A percentile compares a stretch with the other conserved stretches of the same genome.
Evolutionary conservation across 35 echinoderm and acorn worm genomes (phyloP).

Genomic region (Strongylocentrotus purpuratus): DNA sequence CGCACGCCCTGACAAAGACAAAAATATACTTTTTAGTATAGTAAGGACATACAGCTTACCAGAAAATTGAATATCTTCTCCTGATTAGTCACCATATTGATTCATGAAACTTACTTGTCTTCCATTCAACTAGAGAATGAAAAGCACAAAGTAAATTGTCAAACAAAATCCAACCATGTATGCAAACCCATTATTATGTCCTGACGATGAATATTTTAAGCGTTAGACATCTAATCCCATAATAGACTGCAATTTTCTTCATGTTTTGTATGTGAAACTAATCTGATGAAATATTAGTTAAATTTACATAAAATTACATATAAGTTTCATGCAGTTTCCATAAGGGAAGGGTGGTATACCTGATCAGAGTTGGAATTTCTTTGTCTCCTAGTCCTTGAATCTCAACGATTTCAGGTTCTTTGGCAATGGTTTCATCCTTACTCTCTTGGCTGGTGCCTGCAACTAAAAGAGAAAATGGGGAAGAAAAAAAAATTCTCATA

Average conservation of each 20-base stretch:
- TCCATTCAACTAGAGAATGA: no score
- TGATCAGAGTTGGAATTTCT: slow-evolving; percentile 74
- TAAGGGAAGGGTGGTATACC: slow-evolving; percentile 48
- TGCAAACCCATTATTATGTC: background rate
- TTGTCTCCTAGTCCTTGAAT: slow-evolving; percentile 76
- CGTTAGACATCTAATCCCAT: no score
- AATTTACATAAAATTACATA: no score
- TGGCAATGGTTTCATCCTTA: slow-evolving; percentile 63
- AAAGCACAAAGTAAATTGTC: background rate
- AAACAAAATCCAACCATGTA: background rate
- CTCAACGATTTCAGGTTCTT: slow-evolving; percentile 73
- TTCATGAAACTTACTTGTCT: no score
- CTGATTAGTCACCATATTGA: no score
- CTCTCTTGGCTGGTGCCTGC: slow-evolving; percentile 43
- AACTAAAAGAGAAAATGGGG: background rate
- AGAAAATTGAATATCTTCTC: no score
- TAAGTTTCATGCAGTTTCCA: no score
- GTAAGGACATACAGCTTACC: no score
- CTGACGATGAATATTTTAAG: no score
- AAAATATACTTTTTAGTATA: background rate
- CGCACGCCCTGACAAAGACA: slow-evolving; percentile 67
- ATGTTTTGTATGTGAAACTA: no score
- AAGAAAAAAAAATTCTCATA: background rate
- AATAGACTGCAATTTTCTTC: no score
- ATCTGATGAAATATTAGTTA: no score